phyloP scores from a whole-genome alignment of 2,797 vertebrate species.

The Saxicola maurus region DNA sequence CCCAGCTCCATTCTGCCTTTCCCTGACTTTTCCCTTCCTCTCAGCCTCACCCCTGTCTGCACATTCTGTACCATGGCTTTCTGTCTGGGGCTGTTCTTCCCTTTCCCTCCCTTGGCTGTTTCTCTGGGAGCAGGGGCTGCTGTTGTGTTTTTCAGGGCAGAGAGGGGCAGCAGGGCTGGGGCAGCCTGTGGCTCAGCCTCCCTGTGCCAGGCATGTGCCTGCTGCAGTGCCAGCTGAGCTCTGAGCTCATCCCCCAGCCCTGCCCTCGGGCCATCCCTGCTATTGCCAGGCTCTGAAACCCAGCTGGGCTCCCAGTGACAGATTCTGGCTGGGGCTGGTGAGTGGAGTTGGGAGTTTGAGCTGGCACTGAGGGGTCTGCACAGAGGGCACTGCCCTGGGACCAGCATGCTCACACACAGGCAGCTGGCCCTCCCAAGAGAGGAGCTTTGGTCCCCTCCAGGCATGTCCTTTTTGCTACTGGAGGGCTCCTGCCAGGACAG shows the following conservation, averaged over 20 bases:
- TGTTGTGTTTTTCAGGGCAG: not conserved
- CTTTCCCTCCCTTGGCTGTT: not conserved
- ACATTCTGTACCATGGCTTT: not conserved
- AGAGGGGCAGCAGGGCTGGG: not conserved
- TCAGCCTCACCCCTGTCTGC: not conserved
- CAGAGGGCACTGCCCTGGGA: not conserved
- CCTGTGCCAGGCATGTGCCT: fast-evolving
- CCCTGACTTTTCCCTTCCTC: too few relatives aligned
- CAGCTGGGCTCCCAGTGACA: not conserved
- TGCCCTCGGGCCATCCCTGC: not conserved
- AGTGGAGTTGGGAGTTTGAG: not conserved
- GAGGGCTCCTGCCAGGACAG: not conserved
- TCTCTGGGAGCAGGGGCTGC: not conserved
- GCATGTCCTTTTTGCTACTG: not conserved
- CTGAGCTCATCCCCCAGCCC: not conserved
- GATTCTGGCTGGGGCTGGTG: not conserved
- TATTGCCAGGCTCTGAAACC: fast-evolving
- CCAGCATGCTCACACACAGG: not conserved
- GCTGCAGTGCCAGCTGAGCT: not conserved
- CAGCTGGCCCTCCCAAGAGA: not conserved
- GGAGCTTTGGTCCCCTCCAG: not conserved
- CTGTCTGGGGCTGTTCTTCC: not conserved
- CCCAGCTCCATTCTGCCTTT: too few relatives aligned
- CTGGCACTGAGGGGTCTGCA: not conserved
- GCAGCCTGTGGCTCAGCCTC: not conserved